Base-by-base conservation (phyloP, 2,797 vertebrate genomes). In the Scolopax rusticola region DNA sequence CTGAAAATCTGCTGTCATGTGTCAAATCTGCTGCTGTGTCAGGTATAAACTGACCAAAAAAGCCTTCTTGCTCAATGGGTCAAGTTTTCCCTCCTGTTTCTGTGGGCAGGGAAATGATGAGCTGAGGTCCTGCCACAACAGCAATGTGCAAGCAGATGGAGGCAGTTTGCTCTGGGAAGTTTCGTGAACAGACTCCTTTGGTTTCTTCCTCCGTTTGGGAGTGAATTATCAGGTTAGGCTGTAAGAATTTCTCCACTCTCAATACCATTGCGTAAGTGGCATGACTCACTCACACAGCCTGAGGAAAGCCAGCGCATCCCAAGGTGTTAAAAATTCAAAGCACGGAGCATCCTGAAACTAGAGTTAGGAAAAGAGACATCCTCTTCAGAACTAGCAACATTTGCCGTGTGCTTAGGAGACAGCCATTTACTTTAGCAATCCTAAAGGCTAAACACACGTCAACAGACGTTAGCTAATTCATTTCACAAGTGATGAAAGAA, bases 321-420 rank as follows among this genome's bases (percentile, higher is more conserved):
- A 77, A 95, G 71, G 81, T 73, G 84, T 59, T 80, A 83, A 92
- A 54, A 54, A 84, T 71, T 43, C 67, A 76, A 74, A 87, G 90
- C 84, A 73, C 53, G 30, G 50, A 67, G 53, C 59, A 75, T 43
- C 50, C 77, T 76, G 77, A 65, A 51, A 93, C 76, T 19, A n/a
- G 67, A 45, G 56, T 2, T 14, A 57, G 61, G n/a, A 70, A 76
- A 76, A 78, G 9, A 74, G 38, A 56, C 20, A 13, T 4, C 74
- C 36, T 81, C 33, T 64, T 74, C 59, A 95, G 65, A 93, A 43
- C 48, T 21, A 75, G 32, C 3, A 75, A 33, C 24, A 5, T 64
- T 60, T 32, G 48, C 67, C 13, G 40, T 43, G 24, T 54, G 51
- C 36, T 80, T 51, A 38, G 1, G 59, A 79, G 36, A 38, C 50